A percentile compares a stretch with the other conserved stretches of the same genome.
Evolutionary conservation across 2,797 vertebrate species (phyloP).

Genomic region (Melanotaenia nigrans): DNA sequence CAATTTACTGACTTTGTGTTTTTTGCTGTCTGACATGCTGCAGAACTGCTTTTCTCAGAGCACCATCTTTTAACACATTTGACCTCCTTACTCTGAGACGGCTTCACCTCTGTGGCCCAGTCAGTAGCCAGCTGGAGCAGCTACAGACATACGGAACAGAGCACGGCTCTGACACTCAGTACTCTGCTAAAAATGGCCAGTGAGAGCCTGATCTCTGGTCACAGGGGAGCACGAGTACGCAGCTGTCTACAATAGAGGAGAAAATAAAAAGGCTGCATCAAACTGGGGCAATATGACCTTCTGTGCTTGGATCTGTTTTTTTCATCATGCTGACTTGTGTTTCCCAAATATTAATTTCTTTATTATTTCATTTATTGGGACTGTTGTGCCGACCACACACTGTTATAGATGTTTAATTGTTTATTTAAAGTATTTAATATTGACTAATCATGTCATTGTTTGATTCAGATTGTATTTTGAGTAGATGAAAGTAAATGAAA

Average conservation of each 20-base stretch:
- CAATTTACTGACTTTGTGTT: neutral
- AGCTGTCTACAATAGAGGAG: constrained; percentile 70
- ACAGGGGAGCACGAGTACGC: constrained; percentile 66
- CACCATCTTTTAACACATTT: constrained; percentile 37
- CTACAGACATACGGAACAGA: constrained; percentile 53
- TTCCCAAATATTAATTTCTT: neutral
- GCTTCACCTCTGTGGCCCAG: constrained; percentile 63
- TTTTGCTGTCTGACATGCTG: neutral
- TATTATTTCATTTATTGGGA: neutral
- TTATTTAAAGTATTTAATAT: neutral
- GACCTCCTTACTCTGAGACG: constrained; percentile 49
- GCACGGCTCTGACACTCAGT: constrained; percentile 59
- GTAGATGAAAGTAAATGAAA: constrained; percentile 41
- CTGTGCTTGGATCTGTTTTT: constrained; percentile 18
- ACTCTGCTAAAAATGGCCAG: constrained; percentile 73
- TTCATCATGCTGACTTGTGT: neutral
- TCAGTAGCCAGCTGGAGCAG: constrained; percentile 69
- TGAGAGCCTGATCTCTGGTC: constrained; percentile 65
- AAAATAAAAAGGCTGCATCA: constrained; percentile 54
- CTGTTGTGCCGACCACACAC: neutral
- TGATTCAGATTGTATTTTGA: constrained; percentile 22
- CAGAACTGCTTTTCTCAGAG: neutral
- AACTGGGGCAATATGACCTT: constrained; percentile 76
- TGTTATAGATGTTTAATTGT: neutral
- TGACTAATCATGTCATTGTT: constrained; percentile 18